These are phyloP conservation scores for Hemicentrotus pulcherrimus DNA, from an alignment of 35 echinoderm and acorn worm species.

Conservation along the genomic window DNA sequence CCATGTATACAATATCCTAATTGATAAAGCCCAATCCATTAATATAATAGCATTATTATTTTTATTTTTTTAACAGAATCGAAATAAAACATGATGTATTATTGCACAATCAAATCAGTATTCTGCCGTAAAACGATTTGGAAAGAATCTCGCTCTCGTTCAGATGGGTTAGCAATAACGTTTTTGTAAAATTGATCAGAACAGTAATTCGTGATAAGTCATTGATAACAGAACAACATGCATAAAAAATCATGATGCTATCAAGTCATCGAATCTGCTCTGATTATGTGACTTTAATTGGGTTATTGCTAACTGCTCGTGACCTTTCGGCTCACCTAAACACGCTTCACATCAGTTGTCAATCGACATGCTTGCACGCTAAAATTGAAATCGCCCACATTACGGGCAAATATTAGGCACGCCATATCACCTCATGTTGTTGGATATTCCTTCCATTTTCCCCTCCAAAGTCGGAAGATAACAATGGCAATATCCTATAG, in stretches of 20 bases:
- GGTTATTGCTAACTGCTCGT: conserved; percentile 1
- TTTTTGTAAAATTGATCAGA: neutral
- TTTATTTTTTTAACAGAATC: too few relatives aligned
- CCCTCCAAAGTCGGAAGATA: neutral
- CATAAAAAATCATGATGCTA: neutral
- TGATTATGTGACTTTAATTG: neutral
- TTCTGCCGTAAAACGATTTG: neutral
- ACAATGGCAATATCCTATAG: neutral
- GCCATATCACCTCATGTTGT: neutral
- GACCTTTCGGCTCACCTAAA: neutral
- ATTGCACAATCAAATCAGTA: neutral
- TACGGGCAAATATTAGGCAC: neutral
- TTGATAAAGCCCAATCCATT: neutral
- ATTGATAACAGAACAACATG: neutral
- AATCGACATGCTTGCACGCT: neutral
- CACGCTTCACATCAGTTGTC: neutral
- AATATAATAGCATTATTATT: neutral
- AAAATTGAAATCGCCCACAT: conserved; percentile 2
- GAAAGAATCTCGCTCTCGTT: neutral
- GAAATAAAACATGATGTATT: neutral
- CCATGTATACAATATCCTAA: neutral
- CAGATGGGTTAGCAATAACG: neutral
- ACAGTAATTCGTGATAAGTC: neutral
- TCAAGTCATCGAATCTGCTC: neutral
- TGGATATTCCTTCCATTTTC: neutral